Conservation (phyloP, 2,888 invertebrate species). For the Helobdella robusta region DNA sequence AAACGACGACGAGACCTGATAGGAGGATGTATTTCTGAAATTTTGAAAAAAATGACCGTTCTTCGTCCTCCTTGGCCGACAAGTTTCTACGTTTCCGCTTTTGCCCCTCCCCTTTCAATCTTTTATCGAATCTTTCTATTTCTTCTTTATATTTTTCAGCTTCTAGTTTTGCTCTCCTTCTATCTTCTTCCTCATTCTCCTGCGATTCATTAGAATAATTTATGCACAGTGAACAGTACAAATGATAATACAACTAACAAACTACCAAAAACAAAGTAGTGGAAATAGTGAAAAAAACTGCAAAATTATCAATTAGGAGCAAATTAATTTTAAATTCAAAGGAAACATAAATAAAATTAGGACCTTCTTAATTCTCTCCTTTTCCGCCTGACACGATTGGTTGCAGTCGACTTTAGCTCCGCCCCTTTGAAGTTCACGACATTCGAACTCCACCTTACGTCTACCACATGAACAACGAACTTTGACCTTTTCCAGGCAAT, state of each 20-base stretch:
- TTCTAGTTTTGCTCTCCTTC: constrained; percentile 40
- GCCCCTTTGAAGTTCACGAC: constrained; percentile 46
- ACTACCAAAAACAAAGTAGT: neutral
- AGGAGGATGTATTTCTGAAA: constrained; percentile 30
- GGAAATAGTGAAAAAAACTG: no score
- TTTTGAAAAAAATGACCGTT: constrained; percentile 26
- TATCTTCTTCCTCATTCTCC: constrained; percentile 41
- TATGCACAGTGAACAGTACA: neutral
- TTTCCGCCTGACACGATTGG: constrained; percentile 40
- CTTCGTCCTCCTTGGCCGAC: constrained; percentile 25
- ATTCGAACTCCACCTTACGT: constrained; percentile 64
- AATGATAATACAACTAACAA: neutral
- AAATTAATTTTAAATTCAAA: no score
- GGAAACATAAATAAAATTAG: no score
- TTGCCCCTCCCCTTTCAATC: constrained; percentile 42
- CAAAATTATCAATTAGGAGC: neutral
- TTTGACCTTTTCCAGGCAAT: constrained; percentile 71
- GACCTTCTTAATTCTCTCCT: constrained; percentile 41
- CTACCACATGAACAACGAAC: constrained; percentile 69
- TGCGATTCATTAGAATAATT: constrained; percentile 26
- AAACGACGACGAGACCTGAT: constrained; percentile 28
- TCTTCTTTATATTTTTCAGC: constrained; percentile 41
- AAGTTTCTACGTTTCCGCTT: constrained; percentile 38
- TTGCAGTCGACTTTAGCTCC: constrained; percentile 42
- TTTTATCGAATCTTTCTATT: constrained; percentile 46